Evolutionary conservation across 2,797 vertebrate genomes (phyloP).

Genomic region (Typhlichthys subterraneus): DNA sequence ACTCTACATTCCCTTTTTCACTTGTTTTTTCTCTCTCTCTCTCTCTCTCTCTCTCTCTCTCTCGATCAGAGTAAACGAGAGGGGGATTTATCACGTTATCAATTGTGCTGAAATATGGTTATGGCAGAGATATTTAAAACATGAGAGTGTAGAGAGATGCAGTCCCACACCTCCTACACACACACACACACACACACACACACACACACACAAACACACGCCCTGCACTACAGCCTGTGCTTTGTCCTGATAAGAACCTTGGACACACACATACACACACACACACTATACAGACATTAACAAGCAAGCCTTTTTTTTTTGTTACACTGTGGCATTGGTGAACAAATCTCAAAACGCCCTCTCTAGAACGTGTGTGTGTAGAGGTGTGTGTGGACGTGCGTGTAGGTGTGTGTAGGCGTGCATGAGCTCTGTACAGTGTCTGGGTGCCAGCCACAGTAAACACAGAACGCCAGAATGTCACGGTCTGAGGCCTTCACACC

Average conservation of each 20-base stretch:
- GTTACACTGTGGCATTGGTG: slow-evolving; percentile 45
- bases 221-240: slow-evolving; percentile 60
- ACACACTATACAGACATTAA: slow-evolving; percentile 23
- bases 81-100: too few relatives aligned
- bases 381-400: not conserved
- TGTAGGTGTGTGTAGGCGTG: slow-evolving; percentile 18
- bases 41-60: slow-evolving; percentile 3
- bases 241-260: slow-evolving; percentile 67
- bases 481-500: slow-evolving; percentile 65
- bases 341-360: slow-evolving; percentile 49
- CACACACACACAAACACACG: slow-evolving; percentile 48
- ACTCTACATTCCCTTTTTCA: slow-evolving; percentile 31
- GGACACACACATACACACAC: slow-evolving; percentile 49
- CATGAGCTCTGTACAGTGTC: slow-evolving; percentile 58
- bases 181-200: not conserved
- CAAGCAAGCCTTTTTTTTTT: slow-evolving; percentile 43
- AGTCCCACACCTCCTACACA: slow-evolving; percentile 18
- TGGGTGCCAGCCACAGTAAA: slow-evolving; percentile 65
- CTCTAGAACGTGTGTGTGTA: slow-evolving; percentile 21
- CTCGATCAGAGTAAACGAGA: too few relatives aligned
- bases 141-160: slow-evolving; percentile 3
- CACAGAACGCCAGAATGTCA: slow-evolving; percentile 68
- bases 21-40: slow-evolving; percentile 32
- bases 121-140: not conserved
- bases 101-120: too few relatives aligned